phyloP scores from a whole-genome alignment of 2,888 invertebrate genomes.

The Polymixis lichenea region DNA sequence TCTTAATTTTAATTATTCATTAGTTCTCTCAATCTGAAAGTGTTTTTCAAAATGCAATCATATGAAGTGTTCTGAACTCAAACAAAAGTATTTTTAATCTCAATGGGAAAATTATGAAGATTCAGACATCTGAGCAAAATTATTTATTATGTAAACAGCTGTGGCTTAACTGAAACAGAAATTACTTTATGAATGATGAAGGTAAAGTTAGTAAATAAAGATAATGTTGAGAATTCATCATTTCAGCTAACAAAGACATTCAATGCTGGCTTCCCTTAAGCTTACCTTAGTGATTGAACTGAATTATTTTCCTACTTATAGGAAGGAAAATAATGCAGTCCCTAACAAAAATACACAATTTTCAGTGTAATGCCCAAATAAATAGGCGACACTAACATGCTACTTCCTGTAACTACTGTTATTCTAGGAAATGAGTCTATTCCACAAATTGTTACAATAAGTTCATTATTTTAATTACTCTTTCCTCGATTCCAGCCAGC shows the following conservation, averaged over 20 bases:
- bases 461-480: slow-evolving; percentile 13
- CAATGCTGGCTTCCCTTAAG: too few species aligned
- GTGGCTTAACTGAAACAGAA: not conserved
- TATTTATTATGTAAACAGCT: not conserved
- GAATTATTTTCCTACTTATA: slow-evolving; percentile 7
- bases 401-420: slow-evolving; percentile 1
- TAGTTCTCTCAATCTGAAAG: not conserved
- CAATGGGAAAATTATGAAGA: slow-evolving; percentile 10
- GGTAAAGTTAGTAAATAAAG: not conserved
- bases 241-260: not conserved
- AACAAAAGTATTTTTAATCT: slow-evolving; percentile 5
- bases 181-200: not conserved
- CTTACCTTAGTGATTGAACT: not conserved
- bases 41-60: not conserved
- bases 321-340: not conserved
- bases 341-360: not conserved
- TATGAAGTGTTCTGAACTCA: not conserved
- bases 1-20: not conserved
- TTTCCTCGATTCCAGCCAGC: slow-evolving; percentile 10
- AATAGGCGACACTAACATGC: slow-evolving; percentile 9
- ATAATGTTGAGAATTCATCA: not conserved
- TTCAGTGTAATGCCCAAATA: not conserved
- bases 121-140: not conserved
- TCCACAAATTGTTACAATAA: slow-evolving; percentile 18
- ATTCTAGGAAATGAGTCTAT: slow-evolving; percentile 17